A percentile compares a stretch with the other conserved stretches of the same genome.
Evolutionary conservation across 35 echinoderm and acorn worm species (phyloP).

Genomic region (Nesometra sesokonis): DNA sequence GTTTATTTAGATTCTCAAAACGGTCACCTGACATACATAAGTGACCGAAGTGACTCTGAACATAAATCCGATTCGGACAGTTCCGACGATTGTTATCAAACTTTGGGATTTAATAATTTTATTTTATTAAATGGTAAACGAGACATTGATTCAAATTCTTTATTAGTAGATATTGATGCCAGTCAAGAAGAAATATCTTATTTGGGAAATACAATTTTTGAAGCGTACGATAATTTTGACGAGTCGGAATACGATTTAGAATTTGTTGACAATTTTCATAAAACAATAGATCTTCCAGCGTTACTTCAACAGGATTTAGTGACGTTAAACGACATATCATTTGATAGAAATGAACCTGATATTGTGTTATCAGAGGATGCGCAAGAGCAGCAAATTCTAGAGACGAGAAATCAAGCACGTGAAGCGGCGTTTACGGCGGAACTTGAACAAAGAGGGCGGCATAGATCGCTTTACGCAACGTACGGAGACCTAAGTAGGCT

Average conservation of each 20-base stretch:
- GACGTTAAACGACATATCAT: background rate
- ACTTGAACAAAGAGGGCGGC: background rate
- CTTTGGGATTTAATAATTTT: background rate
- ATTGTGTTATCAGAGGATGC: background rate
- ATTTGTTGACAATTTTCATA: background rate
- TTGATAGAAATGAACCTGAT: background rate
- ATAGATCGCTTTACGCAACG: background rate
- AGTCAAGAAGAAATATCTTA: background rate
- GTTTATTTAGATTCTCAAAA: too few species aligned
- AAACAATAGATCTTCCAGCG: background rate
- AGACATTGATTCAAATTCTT: background rate
- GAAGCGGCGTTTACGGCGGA: background rate
- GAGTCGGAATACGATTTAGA: background rate
- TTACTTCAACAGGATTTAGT: background rate
- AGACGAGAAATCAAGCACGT: background rate
- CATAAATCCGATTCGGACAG: background rate
- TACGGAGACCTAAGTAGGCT: background rate
- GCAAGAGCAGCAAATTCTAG: background rate
- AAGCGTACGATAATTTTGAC: background rate
- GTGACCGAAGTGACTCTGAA: background rate
- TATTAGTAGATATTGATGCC: background rate
- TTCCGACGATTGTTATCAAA: background rate
- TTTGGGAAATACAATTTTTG: background rate
- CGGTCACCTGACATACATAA: too few species aligned
- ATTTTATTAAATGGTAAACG: background rate